Evolutionary conservation across 2,797 vertebrate genomes (phyloP).

Genomic region (Sebastes steindachneri): DNA sequence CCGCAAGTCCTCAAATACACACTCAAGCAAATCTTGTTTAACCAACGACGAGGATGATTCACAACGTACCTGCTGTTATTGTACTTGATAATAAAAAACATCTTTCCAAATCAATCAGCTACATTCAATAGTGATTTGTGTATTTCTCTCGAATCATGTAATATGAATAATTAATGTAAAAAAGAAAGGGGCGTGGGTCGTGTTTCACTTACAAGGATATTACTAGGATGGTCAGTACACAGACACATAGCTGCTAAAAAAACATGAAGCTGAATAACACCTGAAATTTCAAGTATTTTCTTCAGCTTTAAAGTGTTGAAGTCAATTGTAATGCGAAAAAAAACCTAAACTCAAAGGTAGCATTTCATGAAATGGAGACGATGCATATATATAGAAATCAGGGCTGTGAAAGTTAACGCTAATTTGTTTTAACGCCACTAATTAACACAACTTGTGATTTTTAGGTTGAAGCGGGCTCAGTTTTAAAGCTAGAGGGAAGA

Average conservation of each 20-base stretch:
- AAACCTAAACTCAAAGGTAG: too few relatives aligned
- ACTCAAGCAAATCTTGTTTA: not conserved
- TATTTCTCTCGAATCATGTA: slow-evolving; percentile 26
- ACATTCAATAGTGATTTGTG: slow-evolving; percentile 30
- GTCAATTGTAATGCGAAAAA: not conserved
- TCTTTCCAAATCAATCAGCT: slow-evolving; percentile 30
- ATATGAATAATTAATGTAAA: slow-evolving; percentile 62
- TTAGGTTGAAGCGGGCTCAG: too few relatives aligned
- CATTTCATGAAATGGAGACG: too few relatives aligned
- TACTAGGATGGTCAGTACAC: not conserved
- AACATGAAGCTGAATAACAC: not conserved
- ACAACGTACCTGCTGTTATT: not conserved
- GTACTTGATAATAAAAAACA: not conserved
- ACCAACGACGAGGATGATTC: not conserved
- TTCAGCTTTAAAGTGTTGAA: not conserved
- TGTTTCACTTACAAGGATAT: slow-evolving; percentile 43
- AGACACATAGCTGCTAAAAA: slow-evolving; percentile 1
- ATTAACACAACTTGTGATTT: too few relatives aligned
- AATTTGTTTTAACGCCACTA: too few relatives aligned
- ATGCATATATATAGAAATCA: too few relatives aligned
- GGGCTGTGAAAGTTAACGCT: too few relatives aligned
- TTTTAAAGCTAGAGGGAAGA: too few relatives aligned
- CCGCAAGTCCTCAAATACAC: not conserved
- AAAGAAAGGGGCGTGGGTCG: slow-evolving; percentile 21
- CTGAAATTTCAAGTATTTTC: not conserved